phyloP scores from a whole-genome alignment of 2,113 vertebrate genomes.

The Labrus mixtus region DNA sequence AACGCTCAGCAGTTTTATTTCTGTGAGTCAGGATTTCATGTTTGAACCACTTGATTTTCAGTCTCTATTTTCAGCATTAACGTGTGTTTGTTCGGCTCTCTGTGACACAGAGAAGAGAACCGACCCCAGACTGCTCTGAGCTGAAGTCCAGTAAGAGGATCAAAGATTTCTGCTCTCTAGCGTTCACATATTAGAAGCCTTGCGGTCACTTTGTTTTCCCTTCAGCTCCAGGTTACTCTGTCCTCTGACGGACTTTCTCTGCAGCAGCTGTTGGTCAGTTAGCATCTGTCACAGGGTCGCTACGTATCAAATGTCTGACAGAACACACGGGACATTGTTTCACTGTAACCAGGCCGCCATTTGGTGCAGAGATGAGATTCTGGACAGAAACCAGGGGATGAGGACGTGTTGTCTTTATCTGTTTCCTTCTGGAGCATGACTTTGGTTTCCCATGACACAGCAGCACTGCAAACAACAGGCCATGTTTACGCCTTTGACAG shows the following conservation, averaged over 20 bases:
- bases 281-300: slow-evolving; percentile 9
- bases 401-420: slow-evolving; percentile 18
- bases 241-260: slow-evolving; percentile 7
- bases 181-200: slow-evolving; percentile 33
- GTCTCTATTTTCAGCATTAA: not conserved
- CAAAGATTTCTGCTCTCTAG: slow-evolving; percentile 35
- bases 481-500: not conserved
- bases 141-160: slow-evolving; percentile 2
- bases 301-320: slow-evolving; percentile 34
- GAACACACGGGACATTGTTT: slow-evolving; percentile 52
- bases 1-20: too few species aligned
- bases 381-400: not conserved
- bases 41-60: not conserved
- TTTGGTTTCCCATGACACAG: slow-evolving; percentile 27
- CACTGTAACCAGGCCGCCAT: not conserved
- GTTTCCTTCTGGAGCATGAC: slow-evolving; percentile 31
- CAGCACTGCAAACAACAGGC: not conserved
- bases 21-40: not conserved
- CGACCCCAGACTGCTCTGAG: not conserved
- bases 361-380: slow-evolving; percentile 37
- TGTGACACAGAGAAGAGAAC: slow-evolving; percentile 16
- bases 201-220: slow-evolving; percentile 25
- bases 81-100: slow-evolving; percentile 31
- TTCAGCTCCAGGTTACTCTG: slow-evolving; percentile 13
- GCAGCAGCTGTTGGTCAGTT: not conserved